Evolutionary conservation across 2,113 vertebrate species (phyloP).

Genomic region (Zingel zingel): DNA sequence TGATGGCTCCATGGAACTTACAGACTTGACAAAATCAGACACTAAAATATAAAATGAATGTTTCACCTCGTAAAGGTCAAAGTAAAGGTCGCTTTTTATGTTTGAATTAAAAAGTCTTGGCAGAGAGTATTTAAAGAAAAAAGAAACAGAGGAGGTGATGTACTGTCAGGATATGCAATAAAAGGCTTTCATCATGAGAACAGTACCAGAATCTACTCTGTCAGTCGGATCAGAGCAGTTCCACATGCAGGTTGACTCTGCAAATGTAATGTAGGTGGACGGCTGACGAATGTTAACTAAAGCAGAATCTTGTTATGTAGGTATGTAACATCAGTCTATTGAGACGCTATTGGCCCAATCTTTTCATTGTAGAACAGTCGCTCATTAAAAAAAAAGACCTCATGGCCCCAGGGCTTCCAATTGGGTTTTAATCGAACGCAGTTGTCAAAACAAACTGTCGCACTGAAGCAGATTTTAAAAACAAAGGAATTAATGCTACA

Average conservation of each 20-base stretch:
- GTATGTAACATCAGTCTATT: background rate
- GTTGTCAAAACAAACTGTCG: background rate
- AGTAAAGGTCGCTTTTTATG: constrained; percentile 14
- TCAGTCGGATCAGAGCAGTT: constrained; percentile 6
- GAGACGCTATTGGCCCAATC: background rate
- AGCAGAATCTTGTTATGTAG: background rate
- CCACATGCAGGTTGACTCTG: background rate
- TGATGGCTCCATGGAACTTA: background rate
- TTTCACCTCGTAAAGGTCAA: constrained; percentile 9
- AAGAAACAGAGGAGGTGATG: constrained; percentile 9
- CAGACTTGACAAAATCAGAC: background rate
- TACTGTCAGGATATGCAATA: background rate
- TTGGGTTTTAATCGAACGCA: background rate
- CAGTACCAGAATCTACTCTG: background rate
- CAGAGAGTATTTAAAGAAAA: background rate
- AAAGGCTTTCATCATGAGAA: constrained; percentile 11
- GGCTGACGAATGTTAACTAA: background rate
- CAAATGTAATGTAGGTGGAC: background rate
- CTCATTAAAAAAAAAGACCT: constrained; percentile 22
- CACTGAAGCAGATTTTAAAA: background rate
- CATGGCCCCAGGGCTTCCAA: background rate
- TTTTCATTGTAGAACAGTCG: background rate
- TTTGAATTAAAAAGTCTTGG: background rate
- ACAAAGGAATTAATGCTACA: background rate
- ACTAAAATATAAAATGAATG: background rate